Evolutionary conservation across 2,888 invertebrate species (phyloP).

Genomic region (Scaeva pyrastri): DNA sequence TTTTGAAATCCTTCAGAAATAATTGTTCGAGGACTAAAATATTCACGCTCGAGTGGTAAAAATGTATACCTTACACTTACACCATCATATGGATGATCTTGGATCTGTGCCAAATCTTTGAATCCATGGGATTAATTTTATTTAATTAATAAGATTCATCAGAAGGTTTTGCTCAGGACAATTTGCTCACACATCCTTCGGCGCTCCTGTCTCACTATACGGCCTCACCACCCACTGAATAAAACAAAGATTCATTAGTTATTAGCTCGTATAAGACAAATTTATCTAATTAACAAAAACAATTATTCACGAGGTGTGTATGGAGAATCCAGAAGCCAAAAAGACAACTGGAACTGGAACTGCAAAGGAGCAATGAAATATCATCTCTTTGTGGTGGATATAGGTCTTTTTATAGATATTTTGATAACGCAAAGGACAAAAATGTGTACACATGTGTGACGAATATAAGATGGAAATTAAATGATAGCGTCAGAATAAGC

Average conservation of each 20-base stretch:
- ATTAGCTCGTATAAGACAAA: constrained; percentile 53
- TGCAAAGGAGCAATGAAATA: constrained; percentile 34
- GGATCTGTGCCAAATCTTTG: constrained; percentile 31
- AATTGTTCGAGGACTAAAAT: constrained; percentile 24
- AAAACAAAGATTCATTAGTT: constrained; percentile 22
- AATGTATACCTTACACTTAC: background rate
- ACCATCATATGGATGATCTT: background rate
- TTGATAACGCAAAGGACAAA: background rate
- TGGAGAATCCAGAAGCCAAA: background rate
- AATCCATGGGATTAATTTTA: constrained; percentile 50
- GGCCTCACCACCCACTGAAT: background rate
- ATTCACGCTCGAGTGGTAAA: constrained; percentile 20
- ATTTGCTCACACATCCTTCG: background rate
- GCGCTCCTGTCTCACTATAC: background rate
- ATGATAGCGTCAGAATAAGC: constrained; percentile 52
- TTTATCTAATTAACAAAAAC: constrained; percentile 44
- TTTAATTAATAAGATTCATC: constrained; percentile 64
- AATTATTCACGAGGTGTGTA: background rate
- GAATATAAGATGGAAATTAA: constrained; percentile 32
- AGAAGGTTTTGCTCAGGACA: constrained; percentile 18
- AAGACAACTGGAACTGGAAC: constrained; percentile 17
- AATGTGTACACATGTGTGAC: background rate
- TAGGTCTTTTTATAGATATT: background rate
- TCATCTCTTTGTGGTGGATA: constrained; percentile 17
- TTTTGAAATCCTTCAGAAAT: constrained; percentile 1